These are phyloP conservation scores for Sapayoa aenigma DNA, from an alignment of 2,113 vertebrate genomes.

Conservation along the genomic window DNA sequence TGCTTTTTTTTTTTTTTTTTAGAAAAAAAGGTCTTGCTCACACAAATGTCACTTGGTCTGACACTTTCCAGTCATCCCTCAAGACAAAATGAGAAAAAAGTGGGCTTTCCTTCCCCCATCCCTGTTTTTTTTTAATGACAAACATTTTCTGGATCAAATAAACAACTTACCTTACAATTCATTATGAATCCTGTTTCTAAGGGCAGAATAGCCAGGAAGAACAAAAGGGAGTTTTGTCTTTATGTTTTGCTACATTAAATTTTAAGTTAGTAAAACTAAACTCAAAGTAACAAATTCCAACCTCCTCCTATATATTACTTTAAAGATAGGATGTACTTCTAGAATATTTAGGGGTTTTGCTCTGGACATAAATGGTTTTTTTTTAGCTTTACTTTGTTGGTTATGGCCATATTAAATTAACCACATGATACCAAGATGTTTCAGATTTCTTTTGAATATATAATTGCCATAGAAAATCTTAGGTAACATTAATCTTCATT, in stretches of 20 bases:
- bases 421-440: not conserved
- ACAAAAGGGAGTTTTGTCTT: not conserved
- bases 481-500: not conserved
- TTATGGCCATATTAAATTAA: not conserved
- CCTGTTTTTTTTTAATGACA: not conserved
- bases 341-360: not conserved
- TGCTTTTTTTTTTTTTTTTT: not conserved
- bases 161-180: not conserved
- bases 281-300: not conserved
- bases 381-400: not conserved
- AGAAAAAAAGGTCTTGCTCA: not conserved
- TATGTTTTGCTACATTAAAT: not conserved
- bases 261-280: not conserved
- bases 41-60: not conserved
- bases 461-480: not conserved
- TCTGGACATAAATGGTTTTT: not conserved
- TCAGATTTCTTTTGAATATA: not conserved
- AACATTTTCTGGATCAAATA: not conserved
- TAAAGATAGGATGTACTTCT: not conserved
- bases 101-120: accelerated
- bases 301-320: not conserved
- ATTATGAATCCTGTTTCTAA: not conserved
- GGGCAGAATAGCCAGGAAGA: not conserved
- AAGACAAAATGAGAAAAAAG: not conserved
- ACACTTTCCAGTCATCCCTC: not conserved